Evolutionary conservation across 2,888 invertebrate species (phyloP).

Genomic region (Micoletzkya japonica): DNA sequence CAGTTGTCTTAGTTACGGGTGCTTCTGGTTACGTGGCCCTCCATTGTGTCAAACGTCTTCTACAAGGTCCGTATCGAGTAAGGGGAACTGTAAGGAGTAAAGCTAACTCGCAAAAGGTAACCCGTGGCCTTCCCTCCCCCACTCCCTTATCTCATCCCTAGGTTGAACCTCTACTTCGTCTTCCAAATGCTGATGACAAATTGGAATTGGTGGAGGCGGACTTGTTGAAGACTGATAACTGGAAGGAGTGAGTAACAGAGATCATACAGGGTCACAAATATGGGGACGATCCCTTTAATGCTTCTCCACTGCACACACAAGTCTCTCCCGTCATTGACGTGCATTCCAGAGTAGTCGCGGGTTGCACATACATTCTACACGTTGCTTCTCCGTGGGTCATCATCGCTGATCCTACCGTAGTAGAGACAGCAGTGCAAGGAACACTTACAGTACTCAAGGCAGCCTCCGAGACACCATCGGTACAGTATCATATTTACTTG

Average conservation of each 20-base stretch:
- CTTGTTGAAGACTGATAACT: constrained; percentile 45
- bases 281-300: no score
- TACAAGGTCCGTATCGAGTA: constrained; percentile 67
- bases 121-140: not conserved
- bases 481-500: no score
- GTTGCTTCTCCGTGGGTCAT: constrained; percentile 52
- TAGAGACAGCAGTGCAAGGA: constrained; percentile 66
- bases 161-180: constrained; percentile 35
- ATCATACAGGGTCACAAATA: not conserved
- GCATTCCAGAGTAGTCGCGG: constrained; percentile 40
- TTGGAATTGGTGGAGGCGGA: constrained; percentile 69
- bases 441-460: constrained; percentile 15
- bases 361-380: constrained; percentile 46
- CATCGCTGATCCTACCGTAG: constrained; percentile 47
- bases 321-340: no score
- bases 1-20: constrained; percentile 68
- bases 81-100: constrained; percentile 66
- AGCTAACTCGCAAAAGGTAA: constrained; percentile 49
- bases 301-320: no score
- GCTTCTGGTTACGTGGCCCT: constrained; percentile 68
- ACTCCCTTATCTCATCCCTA: not conserved
- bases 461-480: no score
- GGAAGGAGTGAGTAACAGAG: constrained; percentile 18
- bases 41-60: constrained; percentile 67
- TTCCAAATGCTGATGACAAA: constrained; percentile 65